A percentile compares a stretch with the other conserved stretches of the same genome.
phyloP scores from a whole-genome alignment of 64 coral and sea anemone species.

The Cladopsammia gracilis region DNA sequence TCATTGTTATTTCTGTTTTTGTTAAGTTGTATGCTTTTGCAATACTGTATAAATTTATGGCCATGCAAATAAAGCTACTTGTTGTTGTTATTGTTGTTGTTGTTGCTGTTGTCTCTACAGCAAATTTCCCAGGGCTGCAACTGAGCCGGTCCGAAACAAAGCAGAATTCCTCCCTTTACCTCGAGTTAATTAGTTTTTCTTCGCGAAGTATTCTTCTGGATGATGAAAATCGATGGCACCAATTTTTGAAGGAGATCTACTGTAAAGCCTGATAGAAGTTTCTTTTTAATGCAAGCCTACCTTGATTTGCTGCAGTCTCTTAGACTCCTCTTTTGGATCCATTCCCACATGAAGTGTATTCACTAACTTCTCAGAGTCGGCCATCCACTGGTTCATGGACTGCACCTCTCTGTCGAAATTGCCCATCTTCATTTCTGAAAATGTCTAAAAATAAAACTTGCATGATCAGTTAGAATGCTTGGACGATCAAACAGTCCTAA shows the following conservation, averaged over 20 bases:
- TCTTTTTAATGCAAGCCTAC: neutral
- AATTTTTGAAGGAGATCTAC: neutral
- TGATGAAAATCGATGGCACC: neutral
- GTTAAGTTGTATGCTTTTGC: no score
- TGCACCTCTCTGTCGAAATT: constrained; percentile 25
- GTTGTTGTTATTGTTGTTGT: no score
- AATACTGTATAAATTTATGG: no score
- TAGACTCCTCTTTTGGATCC: neutral
- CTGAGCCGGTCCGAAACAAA: no score
- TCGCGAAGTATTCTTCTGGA: no score
- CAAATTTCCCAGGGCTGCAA: no score
- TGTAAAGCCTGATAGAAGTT: neutral
- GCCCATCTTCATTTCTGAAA: neutral
- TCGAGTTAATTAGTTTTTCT: no score
- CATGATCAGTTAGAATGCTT: neutral
- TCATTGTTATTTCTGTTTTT: no score
- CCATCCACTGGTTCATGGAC: constrained; percentile 25
- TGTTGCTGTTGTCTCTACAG: no score
- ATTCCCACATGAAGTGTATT: constrained; percentile 29
- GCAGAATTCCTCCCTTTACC: no score
- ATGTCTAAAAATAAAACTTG: neutral
- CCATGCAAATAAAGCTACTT: no score
- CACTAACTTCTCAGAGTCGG: constrained; percentile 9
- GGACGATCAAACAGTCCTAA: no score
- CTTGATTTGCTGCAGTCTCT: constrained; percentile 29